Conservation (phyloP, 2,113 vertebrate species). For the Leucoraja erinaceus region DNA sequence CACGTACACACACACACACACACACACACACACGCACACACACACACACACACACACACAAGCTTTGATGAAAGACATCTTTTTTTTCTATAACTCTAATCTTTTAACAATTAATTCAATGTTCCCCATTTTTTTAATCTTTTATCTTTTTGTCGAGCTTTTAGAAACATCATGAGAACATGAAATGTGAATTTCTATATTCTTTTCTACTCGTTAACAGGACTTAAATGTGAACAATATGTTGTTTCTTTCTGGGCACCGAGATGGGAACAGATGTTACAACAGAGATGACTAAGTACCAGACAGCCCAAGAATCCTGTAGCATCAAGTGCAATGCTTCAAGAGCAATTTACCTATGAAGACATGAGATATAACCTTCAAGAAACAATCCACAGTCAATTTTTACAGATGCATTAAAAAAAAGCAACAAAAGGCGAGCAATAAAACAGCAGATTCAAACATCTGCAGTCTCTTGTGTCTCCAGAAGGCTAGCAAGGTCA, state of each 20-base stretch:
- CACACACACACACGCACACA: too few species aligned
- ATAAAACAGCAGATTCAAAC: too few species aligned
- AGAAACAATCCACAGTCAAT: constrained; percentile 19
- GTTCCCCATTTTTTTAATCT: too few species aligned
- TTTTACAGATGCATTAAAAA: not conserved
- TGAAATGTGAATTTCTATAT: not conserved
- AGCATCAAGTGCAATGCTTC: not conserved
- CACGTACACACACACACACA: too few species aligned
- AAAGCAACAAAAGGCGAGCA: not conserved
- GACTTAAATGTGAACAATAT: not conserved
- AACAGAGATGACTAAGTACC: constrained; percentile 2
- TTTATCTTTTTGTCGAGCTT: too few species aligned
- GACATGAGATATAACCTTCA: constrained; percentile 36
- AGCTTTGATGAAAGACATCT: too few species aligned
- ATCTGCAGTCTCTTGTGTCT: too few species aligned
- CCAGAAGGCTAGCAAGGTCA: not conserved
- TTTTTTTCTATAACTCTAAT: too few species aligned
- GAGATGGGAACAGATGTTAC: constrained; percentile 2
- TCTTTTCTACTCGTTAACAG: not conserved
- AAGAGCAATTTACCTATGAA: constrained; percentile 27
- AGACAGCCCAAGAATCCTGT: not conserved
- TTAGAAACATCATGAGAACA: too few species aligned
- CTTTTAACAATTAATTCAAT: too few species aligned
- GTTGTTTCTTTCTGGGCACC: not conserved
- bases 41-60: too few species aligned